Evolutionary conservation across 2,797 vertebrate species (phyloP).

Genomic region (Gouania willdenowi): DNA sequence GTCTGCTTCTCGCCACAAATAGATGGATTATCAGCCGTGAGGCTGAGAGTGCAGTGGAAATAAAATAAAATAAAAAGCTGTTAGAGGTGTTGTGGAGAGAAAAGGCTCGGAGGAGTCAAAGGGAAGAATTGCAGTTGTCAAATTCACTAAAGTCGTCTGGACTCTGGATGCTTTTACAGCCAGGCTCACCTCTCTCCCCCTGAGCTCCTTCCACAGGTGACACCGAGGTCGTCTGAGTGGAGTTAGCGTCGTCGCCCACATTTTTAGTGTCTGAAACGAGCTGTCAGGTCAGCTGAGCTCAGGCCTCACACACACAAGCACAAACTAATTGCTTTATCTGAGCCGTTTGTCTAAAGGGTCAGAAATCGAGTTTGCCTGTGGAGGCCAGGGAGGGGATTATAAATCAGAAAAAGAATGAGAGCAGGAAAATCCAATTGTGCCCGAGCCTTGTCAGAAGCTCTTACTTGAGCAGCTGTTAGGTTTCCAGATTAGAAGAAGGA

Average conservation of each 20-base stretch:
- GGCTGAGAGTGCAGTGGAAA: constrained; percentile 8
- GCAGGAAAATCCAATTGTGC: constrained; percentile 63
- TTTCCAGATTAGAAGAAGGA: constrained; percentile 58
- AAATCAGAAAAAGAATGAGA: constrained; percentile 60
- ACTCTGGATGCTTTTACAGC: constrained; percentile 10
- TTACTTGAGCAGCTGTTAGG: constrained; percentile 56
- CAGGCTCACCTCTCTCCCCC: constrained; percentile 17
- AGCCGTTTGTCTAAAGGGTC: constrained; percentile 69
- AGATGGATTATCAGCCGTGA: constrained; percentile 4
- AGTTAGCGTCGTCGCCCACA: constrained; percentile 43
- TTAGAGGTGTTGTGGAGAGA: background rate
- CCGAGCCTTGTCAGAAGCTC: constrained; percentile 63
- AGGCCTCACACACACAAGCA: constrained; percentile 50
- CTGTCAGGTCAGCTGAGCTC: constrained; percentile 42
- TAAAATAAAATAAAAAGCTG: constrained; percentile 9
- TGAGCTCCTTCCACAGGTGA: background rate
- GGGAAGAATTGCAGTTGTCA: constrained; percentile 38
- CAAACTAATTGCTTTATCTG: constrained; percentile 71
- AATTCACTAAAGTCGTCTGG: constrained; percentile 29
- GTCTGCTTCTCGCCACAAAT: constrained; percentile 10
- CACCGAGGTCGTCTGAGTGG: constrained; percentile 37
- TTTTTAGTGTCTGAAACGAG: constrained; percentile 40
- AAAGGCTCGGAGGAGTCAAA: constrained; percentile 7
- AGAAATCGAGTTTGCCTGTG: constrained; percentile 68
- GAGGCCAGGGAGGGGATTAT: constrained; percentile 62